Conservation (phyloP, 2,113 vertebrate genomes). For the Labrus mixtus region DNA sequence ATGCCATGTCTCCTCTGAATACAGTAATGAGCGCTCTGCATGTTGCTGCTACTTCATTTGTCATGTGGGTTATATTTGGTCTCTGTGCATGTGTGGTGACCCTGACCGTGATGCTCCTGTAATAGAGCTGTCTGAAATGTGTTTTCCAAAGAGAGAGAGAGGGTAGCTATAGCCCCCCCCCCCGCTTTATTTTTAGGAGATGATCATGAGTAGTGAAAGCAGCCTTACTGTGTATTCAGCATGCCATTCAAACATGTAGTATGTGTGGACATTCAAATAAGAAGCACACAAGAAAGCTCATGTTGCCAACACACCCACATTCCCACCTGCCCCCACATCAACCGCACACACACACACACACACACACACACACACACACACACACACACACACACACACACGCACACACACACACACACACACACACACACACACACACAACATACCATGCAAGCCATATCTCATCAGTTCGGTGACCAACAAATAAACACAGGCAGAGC, state of each 20-base stretch:
- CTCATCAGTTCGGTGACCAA: conserved; percentile 42
- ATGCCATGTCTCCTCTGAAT: conserved; percentile 31
- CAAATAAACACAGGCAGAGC: conserved; percentile 50
- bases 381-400: too few relatives aligned
- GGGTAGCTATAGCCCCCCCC: background rate
- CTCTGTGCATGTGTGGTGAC: conserved; percentile 6
- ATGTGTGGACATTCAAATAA: conserved; percentile 29
- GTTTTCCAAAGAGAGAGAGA: conserved; percentile 49
- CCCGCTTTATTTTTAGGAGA: conserved; percentile 44
- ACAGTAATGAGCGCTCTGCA: conserved; percentile 69
- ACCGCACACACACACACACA: conserved; percentile 27
- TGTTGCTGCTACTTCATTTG: conserved; percentile 57
- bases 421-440: conserved; percentile 4
- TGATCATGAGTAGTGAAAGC: conserved; percentile 14
- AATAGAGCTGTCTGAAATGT: conserved; percentile 50
- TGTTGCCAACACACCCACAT: conserved; percentile 43
- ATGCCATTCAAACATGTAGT: conserved; percentile 15
- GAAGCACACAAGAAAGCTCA: conserved; percentile 11
- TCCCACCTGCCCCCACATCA: conserved; percentile 11
- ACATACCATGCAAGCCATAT: conserved; percentile 26
- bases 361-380: too few relatives aligned
- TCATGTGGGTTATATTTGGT: conserved; percentile 43
- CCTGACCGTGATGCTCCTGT: conserved; percentile 29
- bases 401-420: too few relatives aligned
- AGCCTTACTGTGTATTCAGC: conserved; percentile 17